These are phyloP conservation scores for Noturus placidus DNA, from an alignment of 2,113 vertebrate species.

Conservation along the genomic window DNA sequence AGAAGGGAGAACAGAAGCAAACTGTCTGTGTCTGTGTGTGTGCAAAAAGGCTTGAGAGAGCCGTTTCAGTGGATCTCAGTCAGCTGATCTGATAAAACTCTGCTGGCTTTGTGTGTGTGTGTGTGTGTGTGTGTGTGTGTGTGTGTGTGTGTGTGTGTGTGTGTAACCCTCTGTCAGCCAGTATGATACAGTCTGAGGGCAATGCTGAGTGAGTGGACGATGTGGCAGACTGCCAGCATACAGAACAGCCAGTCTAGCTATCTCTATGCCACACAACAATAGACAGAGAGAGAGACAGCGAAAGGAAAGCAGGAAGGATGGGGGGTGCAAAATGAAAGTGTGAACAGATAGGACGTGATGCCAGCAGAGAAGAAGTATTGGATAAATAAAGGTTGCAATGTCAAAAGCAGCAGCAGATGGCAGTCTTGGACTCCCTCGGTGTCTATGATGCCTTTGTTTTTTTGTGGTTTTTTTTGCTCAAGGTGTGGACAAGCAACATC, in stretches of 20 bases:
- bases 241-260: conserved; percentile 58
- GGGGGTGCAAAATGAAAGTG: conserved; percentile 23
- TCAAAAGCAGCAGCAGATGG: conserved; percentile 82
- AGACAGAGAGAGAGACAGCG: conserved; percentile 34
- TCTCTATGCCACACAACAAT: conserved; percentile 10
- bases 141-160: conserved; percentile 4
- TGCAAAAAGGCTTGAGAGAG: conserved; percentile 7
- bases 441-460: conserved; percentile 54
- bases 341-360: conserved; percentile 34
- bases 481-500: conserved; percentile 39
- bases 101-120: neutral
- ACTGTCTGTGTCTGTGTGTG: conserved; percentile 10
- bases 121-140: neutral
- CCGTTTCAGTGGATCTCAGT: conserved; percentile 29
- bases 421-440: conserved; percentile 85
- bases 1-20: conserved; percentile 14
- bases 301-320: conserved; percentile 1
- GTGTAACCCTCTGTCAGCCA: conserved; percentile 64
- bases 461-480: conserved; percentile 50
- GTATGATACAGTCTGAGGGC: conserved; percentile 78
- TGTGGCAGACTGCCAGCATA: conserved; percentile 70
- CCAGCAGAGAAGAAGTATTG: conserved; percentile 39
- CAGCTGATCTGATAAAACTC: conserved; percentile 32
- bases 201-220: conserved; percentile 74
- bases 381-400: conserved; percentile 28